Conservation (phyloP, 2,888 invertebrate species). For the Sinotaia quadrata region DNA sequence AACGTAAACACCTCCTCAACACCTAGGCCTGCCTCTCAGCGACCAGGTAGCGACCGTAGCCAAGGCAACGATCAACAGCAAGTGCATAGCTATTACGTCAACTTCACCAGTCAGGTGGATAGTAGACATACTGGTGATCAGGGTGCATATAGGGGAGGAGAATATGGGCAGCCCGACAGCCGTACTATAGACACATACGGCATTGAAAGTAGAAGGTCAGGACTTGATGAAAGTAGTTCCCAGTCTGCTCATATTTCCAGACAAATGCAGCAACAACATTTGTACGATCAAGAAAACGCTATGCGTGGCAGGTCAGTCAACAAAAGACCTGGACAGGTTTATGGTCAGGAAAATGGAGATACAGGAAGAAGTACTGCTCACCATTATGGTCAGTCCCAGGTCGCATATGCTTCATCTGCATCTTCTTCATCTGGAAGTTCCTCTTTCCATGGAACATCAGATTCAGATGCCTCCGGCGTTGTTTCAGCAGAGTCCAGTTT, state of each 20-base stretch:
- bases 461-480: neutral
- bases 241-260: no score
- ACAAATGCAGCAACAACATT: no score
- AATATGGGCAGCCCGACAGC: neutral
- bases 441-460: neutral
- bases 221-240: no score
- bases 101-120: slow-evolving; percentile 4
- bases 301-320: no score
- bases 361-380: no score
- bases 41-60: neutral
- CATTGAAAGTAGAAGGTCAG: neutral
- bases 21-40: neutral
- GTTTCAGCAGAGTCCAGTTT: neutral
- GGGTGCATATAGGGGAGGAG: neutral
- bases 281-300: no score
- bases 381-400: neutral
- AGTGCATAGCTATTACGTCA: slow-evolving; percentile 13
- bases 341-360: no score
- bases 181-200: neutral
- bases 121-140: neutral
- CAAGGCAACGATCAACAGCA: neutral
- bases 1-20: neutral
- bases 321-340: no score
- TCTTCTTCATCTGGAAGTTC: neutral
- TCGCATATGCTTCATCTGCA: neutral